Conservation (phyloP, 2,797 vertebrate species). For the Chelidonichthys spinosus region DNA sequence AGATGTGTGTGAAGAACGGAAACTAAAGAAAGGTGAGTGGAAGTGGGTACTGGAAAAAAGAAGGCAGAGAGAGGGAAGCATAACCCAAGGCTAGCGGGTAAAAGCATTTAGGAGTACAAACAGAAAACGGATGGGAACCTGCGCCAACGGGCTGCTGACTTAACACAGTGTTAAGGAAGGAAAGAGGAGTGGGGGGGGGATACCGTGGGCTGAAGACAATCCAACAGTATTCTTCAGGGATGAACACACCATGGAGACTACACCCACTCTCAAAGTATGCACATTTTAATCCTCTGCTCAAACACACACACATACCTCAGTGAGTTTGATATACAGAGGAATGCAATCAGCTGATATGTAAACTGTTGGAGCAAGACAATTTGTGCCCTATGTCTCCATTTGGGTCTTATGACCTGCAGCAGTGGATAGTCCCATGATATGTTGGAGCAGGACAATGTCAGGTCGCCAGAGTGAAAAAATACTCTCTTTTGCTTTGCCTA, state of each 20-base stretch:
- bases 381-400: constrained; percentile 13
- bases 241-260: constrained; percentile 36
- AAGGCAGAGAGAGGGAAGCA: constrained; percentile 34
- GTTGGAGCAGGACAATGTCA: constrained; percentile 25
- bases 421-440: constrained; percentile 46
- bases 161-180: constrained; percentile 42
- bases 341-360: constrained; percentile 39
- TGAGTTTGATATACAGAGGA: constrained; percentile 40
- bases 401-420: constrained; percentile 56
- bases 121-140: constrained; percentile 46
- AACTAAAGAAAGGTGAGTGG: constrained; percentile 45
- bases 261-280: constrained; percentile 39
- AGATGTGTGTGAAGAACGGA: constrained; percentile 28
- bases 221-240: constrained; percentile 40
- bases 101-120: constrained; percentile 61
- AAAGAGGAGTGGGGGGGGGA: constrained; percentile 10
- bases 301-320: constrained; percentile 12
- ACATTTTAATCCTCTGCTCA: constrained; percentile 32
- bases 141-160: constrained; percentile 61
- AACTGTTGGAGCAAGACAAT: constrained; percentile 18
- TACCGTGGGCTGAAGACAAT: constrained; percentile 42
- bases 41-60: constrained; percentile 7
- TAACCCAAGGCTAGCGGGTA: constrained; percentile 51
- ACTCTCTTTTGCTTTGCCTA: not conserved
- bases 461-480: not conserved